These are phyloP conservation scores for Hypena proboscidalis DNA, from an alignment of 2,888 invertebrate genomes.

Conservation along the genomic window DNA sequence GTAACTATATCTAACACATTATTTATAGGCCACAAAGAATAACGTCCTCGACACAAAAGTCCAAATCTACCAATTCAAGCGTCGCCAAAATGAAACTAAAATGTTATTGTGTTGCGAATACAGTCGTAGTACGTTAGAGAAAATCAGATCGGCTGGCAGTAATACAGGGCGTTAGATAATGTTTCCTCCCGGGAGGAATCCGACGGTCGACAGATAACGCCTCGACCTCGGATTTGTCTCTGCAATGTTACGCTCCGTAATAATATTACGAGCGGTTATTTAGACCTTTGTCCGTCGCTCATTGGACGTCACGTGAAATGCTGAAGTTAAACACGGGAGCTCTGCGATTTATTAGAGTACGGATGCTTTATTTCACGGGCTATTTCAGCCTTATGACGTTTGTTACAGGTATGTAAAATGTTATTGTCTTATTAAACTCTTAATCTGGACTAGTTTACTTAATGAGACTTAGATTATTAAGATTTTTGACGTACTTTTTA, in stretches of 20 bases:
- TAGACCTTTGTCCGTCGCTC: slow-evolving; percentile 43
- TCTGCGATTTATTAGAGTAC: slow-evolving; percentile 32
- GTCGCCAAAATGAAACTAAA: slow-evolving; percentile 51
- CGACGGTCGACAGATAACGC: slow-evolving; percentile 60
- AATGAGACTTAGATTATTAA: no score
- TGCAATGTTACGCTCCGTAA: slow-evolving; percentile 48
- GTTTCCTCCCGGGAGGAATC: slow-evolving; percentile 63
- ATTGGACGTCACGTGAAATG: slow-evolving; percentile 32
- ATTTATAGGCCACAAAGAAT: slow-evolving; percentile 4
- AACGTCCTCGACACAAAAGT: slow-evolving; percentile 17
- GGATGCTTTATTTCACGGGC: neutral
- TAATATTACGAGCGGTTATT: slow-evolving; percentile 50
- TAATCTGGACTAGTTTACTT: no score
- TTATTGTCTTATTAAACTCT: neutral
- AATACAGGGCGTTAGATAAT: slow-evolving; percentile 66
- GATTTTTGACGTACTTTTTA: no score
- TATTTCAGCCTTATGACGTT: no score
- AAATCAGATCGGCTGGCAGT: slow-evolving; percentile 64
- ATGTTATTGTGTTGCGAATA: slow-evolving; percentile 63
- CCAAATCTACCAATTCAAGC: slow-evolving; percentile 38
- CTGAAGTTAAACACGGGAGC: slow-evolving; percentile 37
- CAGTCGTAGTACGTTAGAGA: slow-evolving; percentile 54
- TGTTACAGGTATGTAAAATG: no score
- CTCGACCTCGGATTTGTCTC: slow-evolving; percentile 69
- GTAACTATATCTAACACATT: neutral